These are phyloP conservation scores for Theristicus caerulescens DNA, from an alignment of 2,113 vertebrate genomes.

Conservation along the genomic window DNA sequence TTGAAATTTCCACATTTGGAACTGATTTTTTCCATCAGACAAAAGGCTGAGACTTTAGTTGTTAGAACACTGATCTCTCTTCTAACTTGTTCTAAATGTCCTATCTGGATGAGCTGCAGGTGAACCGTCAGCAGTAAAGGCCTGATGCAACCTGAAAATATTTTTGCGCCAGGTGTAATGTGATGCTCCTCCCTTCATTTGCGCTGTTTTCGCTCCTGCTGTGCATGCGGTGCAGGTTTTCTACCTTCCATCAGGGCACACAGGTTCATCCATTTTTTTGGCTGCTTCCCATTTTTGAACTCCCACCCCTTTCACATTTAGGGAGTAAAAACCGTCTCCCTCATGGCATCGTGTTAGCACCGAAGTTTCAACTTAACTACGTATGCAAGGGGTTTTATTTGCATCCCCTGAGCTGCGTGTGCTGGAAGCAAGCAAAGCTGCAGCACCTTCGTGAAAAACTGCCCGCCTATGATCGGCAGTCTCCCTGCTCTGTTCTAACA, in stretches of 20 bases:
- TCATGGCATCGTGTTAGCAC: accelerated
- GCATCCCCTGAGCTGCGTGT: background rate
- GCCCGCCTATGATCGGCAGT: background rate
- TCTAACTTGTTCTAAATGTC: background rate
- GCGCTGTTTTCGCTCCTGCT: background rate
- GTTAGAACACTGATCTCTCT: background rate
- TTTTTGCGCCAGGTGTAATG: background rate
- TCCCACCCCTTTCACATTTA: background rate
- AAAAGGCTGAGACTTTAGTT: background rate
- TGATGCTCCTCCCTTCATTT: background rate
- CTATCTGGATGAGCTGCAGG: background rate
- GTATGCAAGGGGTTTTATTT: accelerated
- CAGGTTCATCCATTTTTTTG: background rate
- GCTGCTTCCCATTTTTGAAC: background rate
- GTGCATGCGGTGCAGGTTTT: background rate
- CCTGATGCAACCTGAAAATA: background rate
- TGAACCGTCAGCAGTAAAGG: background rate
- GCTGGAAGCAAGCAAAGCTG: background rate
- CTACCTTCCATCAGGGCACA: background rate
- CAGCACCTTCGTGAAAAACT: background rate
- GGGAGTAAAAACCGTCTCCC: background rate
- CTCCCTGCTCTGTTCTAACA: background rate
- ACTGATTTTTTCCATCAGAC: background rate
- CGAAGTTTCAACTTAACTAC: accelerated
- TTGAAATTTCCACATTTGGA: conserved; percentile 49